Conservation (phyloP, 2,113 vertebrate species). For the Himantopus leucocephalus region DNA sequence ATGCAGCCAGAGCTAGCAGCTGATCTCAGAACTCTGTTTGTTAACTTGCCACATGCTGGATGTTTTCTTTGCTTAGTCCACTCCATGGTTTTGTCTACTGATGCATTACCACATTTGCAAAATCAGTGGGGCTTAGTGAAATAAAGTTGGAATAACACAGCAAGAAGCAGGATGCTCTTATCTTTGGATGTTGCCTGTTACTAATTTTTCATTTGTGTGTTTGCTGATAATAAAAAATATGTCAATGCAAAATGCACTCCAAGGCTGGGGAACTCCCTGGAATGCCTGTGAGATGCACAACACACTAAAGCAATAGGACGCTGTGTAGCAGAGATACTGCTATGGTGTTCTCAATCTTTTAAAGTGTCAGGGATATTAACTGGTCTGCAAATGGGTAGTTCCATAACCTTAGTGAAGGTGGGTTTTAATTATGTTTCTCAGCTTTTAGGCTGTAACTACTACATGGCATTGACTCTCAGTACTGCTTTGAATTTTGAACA, state of each 20-base stretch:
- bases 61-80: background rate
- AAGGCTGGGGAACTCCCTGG: background rate
- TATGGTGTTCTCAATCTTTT: background rate
- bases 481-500: conserved; percentile 22
- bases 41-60: background rate
- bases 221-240: background rate
- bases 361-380: background rate
- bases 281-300: background rate
- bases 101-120: background rate
- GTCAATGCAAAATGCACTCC: background rate
- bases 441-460: background rate
- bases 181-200: background rate
- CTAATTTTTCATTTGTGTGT: background rate
- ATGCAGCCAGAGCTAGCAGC: background rate
- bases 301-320: background rate
- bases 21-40: background rate
- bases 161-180: background rate
- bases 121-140: background rate
- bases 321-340: background rate
- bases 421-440: background rate
- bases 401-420: background rate
- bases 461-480: background rate
- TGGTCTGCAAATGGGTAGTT: background rate
- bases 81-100: fast-evolving
- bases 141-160: background rate